Evolutionary conservation across 2,888 invertebrate species (phyloP), one percentile per base, ranked within the genome.

Genomic region (Druceiella hillmani): DNA sequence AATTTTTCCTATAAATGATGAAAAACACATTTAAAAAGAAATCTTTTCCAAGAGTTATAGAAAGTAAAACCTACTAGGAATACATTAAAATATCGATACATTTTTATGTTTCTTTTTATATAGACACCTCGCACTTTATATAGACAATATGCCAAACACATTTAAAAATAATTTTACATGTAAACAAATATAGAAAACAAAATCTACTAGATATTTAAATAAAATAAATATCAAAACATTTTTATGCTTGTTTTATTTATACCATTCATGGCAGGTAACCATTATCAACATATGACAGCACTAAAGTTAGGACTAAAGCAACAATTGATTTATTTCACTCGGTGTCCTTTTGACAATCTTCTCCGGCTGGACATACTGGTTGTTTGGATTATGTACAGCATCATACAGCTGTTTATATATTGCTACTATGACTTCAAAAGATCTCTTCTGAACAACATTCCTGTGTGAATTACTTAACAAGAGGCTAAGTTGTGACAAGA

Each of bases 401-500:
- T 84, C 78, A 61, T 88, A 85, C 15, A 95, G 74, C 60, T 92
- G 89, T 46, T 80, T 80, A 60, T 94, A 95, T 52, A 93, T 90
- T 15, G 90, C 87, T 40, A 87, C 75, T 46, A 95, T 83, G 3
- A 94, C 85, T 62, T 88, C 87, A 59, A 87, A 87, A 2, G 93
- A 80, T 48, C 88, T 73, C 55, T 79, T 84, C 53, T 87, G 87
- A 0, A 87, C 79, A n/a, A 73, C 62, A 16, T 73, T 70, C 47
- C 83, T 81, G 61, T 87, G 85, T 38, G 78, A 79, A 38, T 83
- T 83, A 54, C 92, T 91, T 50, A 87, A 75, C 12, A 95, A 73
- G 33, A 91, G 73, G 54, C 83, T 83, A 44, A 93, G 83, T 69
- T 97, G 95, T 1, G 89, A 88, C 43, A 97, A 62, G 16, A 87